Base-by-base conservation (phyloP, 1,140 invertebrate genomes). In the Orius insidiosus region DNA sequence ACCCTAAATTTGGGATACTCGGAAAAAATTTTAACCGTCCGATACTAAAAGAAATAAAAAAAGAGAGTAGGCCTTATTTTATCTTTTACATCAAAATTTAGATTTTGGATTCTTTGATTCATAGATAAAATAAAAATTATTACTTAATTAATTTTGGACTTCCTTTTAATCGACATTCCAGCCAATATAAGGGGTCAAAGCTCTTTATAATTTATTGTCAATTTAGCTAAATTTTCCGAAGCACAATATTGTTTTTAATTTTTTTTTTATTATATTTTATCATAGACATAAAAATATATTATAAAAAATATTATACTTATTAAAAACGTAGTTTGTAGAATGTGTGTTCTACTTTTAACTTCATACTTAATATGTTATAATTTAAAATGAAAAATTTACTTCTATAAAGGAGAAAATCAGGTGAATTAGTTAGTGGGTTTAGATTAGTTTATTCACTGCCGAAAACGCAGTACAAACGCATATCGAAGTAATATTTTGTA, bases 311-410 rank as follows among this genome's bases (percentile, higher is more conserved):
- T 46, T 35, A 5, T 18, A 30, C 15, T 36, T 37, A 37, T 37
- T 15, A 46, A 19, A 36, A 36, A 10, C 1, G 45, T 46, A 46
- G 45, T 46, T 11, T 36, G 45, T 46, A 46, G 45, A 46, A 46
- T 46, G 34, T 46, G 45, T 46, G 45, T 46, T 46, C 45, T 46
- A 46, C 45, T 46, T 9, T 46, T 31, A 19, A 35, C 35, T 19
- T 13, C 45, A 46, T 36, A 36, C 34, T 33, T 44, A 46, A 31
- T 16, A 37, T 46, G 30, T 43, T 2, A 43, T 24, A 24, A 24
- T 24, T 24, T 24, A 4, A 24, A 24, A 24, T 4, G 24, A 24
- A 24, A 2, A 13, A 30, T 46, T 37, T 37, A 15, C 11, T 9
- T 36, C 15, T 30, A 9, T 18, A 16, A 19, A 46, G 34, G 19